Base-by-base conservation (phyloP, 2,113 vertebrate species). In the Heptranchias perlo region DNA sequence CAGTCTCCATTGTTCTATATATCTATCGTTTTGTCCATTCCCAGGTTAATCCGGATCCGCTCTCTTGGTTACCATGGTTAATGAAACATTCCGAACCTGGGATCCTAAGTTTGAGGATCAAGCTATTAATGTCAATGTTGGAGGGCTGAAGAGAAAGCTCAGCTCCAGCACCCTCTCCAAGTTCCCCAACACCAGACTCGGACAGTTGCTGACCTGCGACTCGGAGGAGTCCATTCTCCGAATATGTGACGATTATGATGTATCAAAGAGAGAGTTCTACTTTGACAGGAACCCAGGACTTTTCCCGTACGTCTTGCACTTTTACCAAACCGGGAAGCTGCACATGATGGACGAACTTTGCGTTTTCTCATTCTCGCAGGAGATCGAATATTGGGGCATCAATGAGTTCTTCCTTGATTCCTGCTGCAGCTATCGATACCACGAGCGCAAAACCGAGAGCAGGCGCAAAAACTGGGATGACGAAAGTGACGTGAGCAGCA, bases 331-430 rank as follows among this genome's bases (percentile, higher is more conserved):
- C 0, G 99, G 99, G 16, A 99, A 98, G 97, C 98, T 99, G 96
- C 99, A 99, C 31, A 98, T 99, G 97, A 99, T 99, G 98, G 99
- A 99, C 58, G 99, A 99, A 97, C 97, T 99, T 96, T 99, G 99
- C 0, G 99, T 99, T 96, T 99, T 99, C 98, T 99, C 99, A 96
- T 99, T 99, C 97, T 99, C 98, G 97, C 99, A 99, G 97, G 99
- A 99, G 97, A 99, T 99, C 0, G 99, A 99, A 97, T 99, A 99
- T 97, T 99, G 99, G 99, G 99, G 99, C 97, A 99, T 99, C 97
- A 99, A 99, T 0, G 99, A 99, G 96, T 98, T 98, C 97, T 99
- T 99, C 97, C 98, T 99, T 97, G 99, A 99, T 97, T 97, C 98
- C 4, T 99, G 99, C 98, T 99, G 99, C 96, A 99, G 99, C 96